A percentile compares a stretch with the other conserved stretches of the same genome.
These are phyloP conservation scores for Craseonycteris thonglongyai DNA, from an alignment of 2,113 vertebrate species.

Conservation along the genomic window DNA sequence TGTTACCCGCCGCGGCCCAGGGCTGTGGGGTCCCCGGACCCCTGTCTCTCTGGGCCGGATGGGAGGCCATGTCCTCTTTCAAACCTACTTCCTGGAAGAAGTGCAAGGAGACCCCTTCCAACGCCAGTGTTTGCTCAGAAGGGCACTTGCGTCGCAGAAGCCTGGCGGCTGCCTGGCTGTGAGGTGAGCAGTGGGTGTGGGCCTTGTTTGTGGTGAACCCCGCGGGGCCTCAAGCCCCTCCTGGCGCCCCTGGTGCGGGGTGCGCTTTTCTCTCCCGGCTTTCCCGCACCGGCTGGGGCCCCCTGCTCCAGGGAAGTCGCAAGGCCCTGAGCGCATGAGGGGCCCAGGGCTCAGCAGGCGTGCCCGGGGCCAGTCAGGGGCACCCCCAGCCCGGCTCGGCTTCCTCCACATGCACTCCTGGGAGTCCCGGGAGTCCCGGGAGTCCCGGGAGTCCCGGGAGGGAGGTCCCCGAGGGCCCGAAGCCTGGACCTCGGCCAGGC, in stretches of 20 bases:
- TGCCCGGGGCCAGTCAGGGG: slow-evolving; percentile 76
- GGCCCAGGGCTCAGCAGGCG: slow-evolving; percentile 66
- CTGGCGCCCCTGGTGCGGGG: slow-evolving; percentile 46
- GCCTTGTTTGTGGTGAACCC: neutral
- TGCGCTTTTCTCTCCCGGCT: neutral
- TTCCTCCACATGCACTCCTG: neutral
- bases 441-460: fast-evolving
- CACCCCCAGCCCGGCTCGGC: slow-evolving; percentile 74
- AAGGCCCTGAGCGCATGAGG: slow-evolving; percentile 68
- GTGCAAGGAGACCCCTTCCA: neutral
- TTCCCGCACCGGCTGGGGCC: neutral
- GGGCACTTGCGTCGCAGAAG: neutral
- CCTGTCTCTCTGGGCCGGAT: neutral
- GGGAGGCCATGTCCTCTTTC: neutral
- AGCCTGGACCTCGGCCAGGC: neutral
- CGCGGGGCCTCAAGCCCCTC: neutral
- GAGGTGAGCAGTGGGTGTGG: neutral
- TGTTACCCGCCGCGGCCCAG: fast-evolving
- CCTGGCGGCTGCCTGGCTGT: neutral
- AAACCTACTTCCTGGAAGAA: neutral
- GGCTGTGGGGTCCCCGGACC: neutral
- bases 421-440: neutral
- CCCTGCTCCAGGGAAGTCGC: slow-evolving; percentile 48
- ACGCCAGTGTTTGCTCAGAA: neutral
- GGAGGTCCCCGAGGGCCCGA: neutral